Base-by-base conservation (phyloP, 2,888 invertebrate species). In the Chymomyza caudatula region DNA sequence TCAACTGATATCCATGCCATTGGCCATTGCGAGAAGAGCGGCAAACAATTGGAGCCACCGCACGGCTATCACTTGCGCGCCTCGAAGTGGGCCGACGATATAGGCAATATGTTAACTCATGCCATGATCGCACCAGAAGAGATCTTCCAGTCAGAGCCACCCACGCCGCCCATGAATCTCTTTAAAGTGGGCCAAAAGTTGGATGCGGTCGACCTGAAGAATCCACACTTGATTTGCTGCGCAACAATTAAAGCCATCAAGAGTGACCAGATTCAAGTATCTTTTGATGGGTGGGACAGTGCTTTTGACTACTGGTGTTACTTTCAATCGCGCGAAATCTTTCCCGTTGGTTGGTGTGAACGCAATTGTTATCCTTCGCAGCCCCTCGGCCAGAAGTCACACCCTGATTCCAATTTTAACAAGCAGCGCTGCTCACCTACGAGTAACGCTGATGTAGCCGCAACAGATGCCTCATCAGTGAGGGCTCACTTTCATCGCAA, bases 221-320 rank as follows among this genome's bases (percentile, higher is more conserved):
- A 98, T 92, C 98, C 98, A 0, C 97, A 98, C 88, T 91, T 98
- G 69, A 98, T 98, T 82, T 98, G 98, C 90, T 97, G 97, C 85
- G 98, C 98, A 49, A 98, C 98, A 59, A 95, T 98, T 63, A 97
- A 96, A 77, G 96, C 95, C 67, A 95, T 98, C 0, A 97, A 97
- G 89, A 96, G 96, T 87, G 97, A 98, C 79, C 95, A 96, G 91
- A 96, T 98, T 77, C 97, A 98, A 91, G 96, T 98, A 11, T 97
- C 97, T 5, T 98, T 98, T 91, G 98, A 98, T 92, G 98, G 98
- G 0, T 98, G 98, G 98, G 92, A 97, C 71, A 98, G 98, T 22
- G 98, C 98, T 11, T 98, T 98, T 91, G 98, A 98, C 91, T 98
- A 98, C 88, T 98, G 97, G 97, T 97, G 97, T 90, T 92, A 94